These are phyloP conservation scores for Monomorium pharaonis DNA, from an alignment of 1,140 invertebrate species.

Conservation along the genomic window DNA sequence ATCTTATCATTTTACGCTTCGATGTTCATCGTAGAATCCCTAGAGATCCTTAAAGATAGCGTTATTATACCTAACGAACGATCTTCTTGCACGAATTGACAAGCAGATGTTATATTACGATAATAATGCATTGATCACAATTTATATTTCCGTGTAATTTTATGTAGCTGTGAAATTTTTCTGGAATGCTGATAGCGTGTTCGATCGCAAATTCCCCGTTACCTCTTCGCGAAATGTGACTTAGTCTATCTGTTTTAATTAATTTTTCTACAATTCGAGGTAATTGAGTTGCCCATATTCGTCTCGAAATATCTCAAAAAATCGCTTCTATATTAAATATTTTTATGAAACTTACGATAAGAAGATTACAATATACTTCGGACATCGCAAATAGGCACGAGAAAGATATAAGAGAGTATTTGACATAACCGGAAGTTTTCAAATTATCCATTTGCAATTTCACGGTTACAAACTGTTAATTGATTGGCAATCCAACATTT, in stretches of 20 bases:
- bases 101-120: background rate
- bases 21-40: constrained; percentile 42
- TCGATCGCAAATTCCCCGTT: constrained; percentile 29
- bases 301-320: constrained; percentile 24
- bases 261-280: constrained; percentile 72
- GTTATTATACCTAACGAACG: constrained; percentile 41
- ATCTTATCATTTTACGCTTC: constrained; percentile 16
- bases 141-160: constrained; percentile 12
- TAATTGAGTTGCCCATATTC: constrained; percentile 72
- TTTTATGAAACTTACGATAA: constrained; percentile 44
- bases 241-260: constrained; percentile 44
- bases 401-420: background rate
- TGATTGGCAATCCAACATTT: constrained; percentile 10
- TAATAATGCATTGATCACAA: constrained; percentile 43
- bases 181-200: constrained; percentile 66
- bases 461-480: background rate
- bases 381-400: background rate
- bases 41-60: constrained; percentile 58
- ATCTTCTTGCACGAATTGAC: background rate
- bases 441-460: constrained; percentile 11
- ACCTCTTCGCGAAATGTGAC: background rate
- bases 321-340: constrained; percentile 44
- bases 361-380: constrained; percentile 2
- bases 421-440: background rate
- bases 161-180: constrained; percentile 38